phyloP scores from a whole-genome alignment of 1,140 invertebrate genomes.

The Bicyclus anynana region DNA sequence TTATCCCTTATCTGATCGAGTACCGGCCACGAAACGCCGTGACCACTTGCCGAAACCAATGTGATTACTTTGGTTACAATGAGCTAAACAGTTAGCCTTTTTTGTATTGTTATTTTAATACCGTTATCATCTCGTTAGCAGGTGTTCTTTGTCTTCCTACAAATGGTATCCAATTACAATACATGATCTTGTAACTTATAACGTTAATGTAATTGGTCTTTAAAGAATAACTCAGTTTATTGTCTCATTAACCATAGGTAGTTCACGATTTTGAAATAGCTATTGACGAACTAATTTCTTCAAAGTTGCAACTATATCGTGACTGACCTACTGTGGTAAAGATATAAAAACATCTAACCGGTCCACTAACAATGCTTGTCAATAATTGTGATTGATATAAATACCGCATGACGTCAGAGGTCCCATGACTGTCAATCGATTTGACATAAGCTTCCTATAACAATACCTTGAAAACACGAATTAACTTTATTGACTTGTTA shows the following conservation, averaged over 20 bases:
- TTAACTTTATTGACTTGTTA: neutral
- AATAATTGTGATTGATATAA: constrained; percentile 12
- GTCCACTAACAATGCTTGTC: constrained; percentile 11
- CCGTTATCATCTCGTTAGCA: constrained; percentile 61
- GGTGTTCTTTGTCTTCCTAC: constrained; percentile 44
- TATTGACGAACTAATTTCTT: neutral
- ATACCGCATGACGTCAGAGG: constrained; percentile 7
- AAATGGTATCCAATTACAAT: constrained; percentile 28
- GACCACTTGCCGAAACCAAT: constrained; percentile 54
- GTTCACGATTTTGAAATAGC: neutral
- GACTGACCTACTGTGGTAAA: constrained; percentile 10
- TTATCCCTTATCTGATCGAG: constrained; percentile 66
- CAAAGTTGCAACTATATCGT: constrained; percentile 2
- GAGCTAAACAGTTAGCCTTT: constrained; percentile 54
- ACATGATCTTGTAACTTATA: constrained; percentile 11
- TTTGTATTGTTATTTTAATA: constrained; percentile 53
- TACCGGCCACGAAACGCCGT: constrained; percentile 50
- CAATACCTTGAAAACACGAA: neutral
- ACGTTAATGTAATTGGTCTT: no score
- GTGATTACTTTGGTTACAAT: constrained; percentile 56
- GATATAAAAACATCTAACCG: constrained; percentile 2
- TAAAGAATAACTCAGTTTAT: no score
- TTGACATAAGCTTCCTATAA: neutral
- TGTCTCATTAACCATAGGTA: neutral
- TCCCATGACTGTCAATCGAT: constrained; percentile 10